phyloP scores from a whole-genome alignment of 2,113 vertebrate genomes.

The Lasiurus cinereus region DNA sequence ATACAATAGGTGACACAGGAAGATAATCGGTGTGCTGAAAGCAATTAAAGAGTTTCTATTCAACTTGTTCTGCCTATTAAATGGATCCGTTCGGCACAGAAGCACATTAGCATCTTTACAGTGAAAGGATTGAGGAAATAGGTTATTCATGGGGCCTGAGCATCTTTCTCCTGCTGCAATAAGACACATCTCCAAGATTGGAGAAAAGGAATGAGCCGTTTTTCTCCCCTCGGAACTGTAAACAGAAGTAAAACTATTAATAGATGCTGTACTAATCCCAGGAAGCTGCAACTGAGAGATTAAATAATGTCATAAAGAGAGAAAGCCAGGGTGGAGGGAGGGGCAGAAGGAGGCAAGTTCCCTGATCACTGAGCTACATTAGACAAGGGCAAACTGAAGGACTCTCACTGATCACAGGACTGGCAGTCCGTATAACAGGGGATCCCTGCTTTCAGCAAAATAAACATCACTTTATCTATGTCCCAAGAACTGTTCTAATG shows the following conservation, averaged over 20 bases:
- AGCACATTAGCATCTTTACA: slow-evolving; percentile 80
- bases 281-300: slow-evolving; percentile 81
- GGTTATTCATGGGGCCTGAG: slow-evolving; percentile 68
- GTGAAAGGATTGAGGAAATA: slow-evolving; percentile 79
- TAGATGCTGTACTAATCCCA: slow-evolving; percentile 83
- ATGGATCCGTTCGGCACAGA: slow-evolving; percentile 79
- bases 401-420: slow-evolving; percentile 39
- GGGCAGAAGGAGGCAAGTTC: not conserved
- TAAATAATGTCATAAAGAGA: slow-evolving; percentile 76
- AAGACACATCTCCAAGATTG: slow-evolving; percentile 76
- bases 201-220: slow-evolving; percentile 68
- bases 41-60: slow-evolving; percentile 85
- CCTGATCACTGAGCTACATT: slow-evolving; percentile 38
- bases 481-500: slow-evolving; percentile 38
- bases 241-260: slow-evolving; percentile 78
- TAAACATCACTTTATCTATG: slow-evolving; percentile 61
- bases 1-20: slow-evolving; percentile 78
- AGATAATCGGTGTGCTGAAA: slow-evolving; percentile 82
- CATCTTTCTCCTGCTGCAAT: slow-evolving; percentile 63
- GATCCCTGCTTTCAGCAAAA: slow-evolving; percentile 43
- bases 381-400: slow-evolving; percentile 78
- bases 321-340: slow-evolving; percentile 36
- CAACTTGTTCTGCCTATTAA: slow-evolving; percentile 81
- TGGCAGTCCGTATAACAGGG: slow-evolving; percentile 3
- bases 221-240: slow-evolving; percentile 75